Conservation (phyloP, 2,888 invertebrate genomes). For the Antheraea assamensis region DNA sequence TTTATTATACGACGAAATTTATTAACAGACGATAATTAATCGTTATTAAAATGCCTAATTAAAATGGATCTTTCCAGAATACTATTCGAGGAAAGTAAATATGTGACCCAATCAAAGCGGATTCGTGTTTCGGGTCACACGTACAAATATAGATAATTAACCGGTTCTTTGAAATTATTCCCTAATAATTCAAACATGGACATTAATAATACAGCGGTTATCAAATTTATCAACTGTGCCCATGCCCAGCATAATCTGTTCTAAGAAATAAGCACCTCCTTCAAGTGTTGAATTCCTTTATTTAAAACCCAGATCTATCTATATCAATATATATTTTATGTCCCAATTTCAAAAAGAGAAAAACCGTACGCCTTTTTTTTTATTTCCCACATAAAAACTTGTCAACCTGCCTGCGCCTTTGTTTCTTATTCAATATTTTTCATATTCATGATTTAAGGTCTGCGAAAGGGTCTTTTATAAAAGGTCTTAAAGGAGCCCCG, state of each 20-base stretch:
- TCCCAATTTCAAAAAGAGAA: too few species aligned
- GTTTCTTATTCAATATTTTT: too few species aligned
- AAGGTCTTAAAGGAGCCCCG: too few species aligned
- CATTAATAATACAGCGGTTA: constrained; percentile 12
- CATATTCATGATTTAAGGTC: too few species aligned
- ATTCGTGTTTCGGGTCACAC: constrained; percentile 22
- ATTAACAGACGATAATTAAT: background rate
- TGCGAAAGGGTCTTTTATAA: too few species aligned
- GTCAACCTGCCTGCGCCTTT: too few species aligned
- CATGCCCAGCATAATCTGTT: background rate
- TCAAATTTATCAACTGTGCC: background rate
- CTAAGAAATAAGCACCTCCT: too few species aligned
- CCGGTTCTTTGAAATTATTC: constrained; percentile 18
- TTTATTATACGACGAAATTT: background rate
- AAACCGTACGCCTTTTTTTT: too few species aligned
- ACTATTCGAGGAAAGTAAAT: constrained; percentile 30
- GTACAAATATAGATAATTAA: constrained; percentile 24
- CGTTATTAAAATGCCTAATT: background rate
- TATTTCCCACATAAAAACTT: too few species aligned
- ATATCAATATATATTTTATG: too few species aligned
- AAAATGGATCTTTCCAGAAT: constrained; percentile 33
- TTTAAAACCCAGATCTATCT: too few species aligned
- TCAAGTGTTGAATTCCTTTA: too few species aligned
- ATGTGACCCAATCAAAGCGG: constrained; percentile 24
- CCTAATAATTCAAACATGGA: constrained; percentile 7